Evolutionary conservation across 2,797 vertebrate genomes (phyloP).

Genomic region (Lycodopsis pacificus): DNA sequence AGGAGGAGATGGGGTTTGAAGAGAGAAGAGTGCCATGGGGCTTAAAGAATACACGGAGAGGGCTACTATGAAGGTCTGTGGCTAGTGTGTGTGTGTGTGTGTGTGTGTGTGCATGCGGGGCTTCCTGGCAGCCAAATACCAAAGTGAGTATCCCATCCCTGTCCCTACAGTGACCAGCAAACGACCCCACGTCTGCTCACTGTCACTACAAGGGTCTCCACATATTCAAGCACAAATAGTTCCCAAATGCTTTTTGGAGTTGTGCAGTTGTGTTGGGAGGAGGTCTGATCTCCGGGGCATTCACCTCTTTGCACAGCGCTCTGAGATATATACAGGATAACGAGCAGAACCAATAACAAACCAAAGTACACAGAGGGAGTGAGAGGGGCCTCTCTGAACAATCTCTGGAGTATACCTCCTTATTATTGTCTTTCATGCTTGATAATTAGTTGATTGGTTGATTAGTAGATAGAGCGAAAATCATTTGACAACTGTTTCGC

Average conservation of each 20-base stretch:
- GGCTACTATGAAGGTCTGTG: slow-evolving; percentile 19
- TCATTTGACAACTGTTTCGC: not conserved
- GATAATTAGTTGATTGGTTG: not conserved
- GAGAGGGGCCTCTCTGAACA: not conserved
- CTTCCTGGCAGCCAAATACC: slow-evolving; percentile 35
- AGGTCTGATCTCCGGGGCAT: slow-evolving; percentile 27
- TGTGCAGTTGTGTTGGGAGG: slow-evolving; percentile 18
- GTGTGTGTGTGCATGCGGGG: not conserved
- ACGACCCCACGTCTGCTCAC: slow-evolving; percentile 22
- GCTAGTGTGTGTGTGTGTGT: not conserved
- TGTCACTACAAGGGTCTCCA: not conserved
- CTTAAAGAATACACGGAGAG: slow-evolving; percentile 35
- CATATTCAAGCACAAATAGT: not conserved
- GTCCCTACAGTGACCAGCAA: slow-evolving; percentile 25
- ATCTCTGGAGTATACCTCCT: not conserved
- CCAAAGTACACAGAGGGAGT: not conserved
- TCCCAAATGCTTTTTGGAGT: slow-evolving; percentile 1
- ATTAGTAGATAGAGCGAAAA: not conserved
- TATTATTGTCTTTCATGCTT: not conserved
- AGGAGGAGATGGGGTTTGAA: slow-evolving; percentile 25
- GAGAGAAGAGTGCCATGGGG: slow-evolving; percentile 40
- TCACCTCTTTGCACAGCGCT: slow-evolving; percentile 31
- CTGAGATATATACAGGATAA: not conserved
- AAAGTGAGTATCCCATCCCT: slow-evolving; percentile 5
- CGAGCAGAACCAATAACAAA: slow-evolving; percentile 1